Evolutionary conservation across 2,113 vertebrate genomes (phyloP), one percentile per base, ranked within the genome.

Genomic region (Aramus guarauna): DNA sequence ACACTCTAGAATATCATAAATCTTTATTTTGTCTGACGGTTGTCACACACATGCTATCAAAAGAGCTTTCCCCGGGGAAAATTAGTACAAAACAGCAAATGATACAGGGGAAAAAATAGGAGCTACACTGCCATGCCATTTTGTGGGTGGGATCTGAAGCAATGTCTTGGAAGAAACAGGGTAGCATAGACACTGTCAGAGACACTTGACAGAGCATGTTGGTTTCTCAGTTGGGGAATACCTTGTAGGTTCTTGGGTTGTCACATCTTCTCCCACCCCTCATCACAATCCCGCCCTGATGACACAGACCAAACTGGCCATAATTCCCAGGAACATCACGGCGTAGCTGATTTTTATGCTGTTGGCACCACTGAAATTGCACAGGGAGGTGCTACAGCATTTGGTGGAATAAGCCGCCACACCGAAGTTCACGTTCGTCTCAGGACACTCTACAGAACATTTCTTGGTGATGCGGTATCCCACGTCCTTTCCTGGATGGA

Each of bases 281-380:
- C 32, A 11, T 96, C 96, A 97, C 92, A 94, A 8, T 50, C 96
- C 96, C 27, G 66, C 90, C 92, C 36, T 83, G 72, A 94, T 14
- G 41, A 83, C 63, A 1, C 63, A 94, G 67, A 92, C 1, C 75
- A 96, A 5, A 1, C 96, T 97, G 3, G 96, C 95, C 21, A 8
- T 32, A 0, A 79, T 41, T 15, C 92, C 96, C 71, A 97, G 82
- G 67, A 88, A 22, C 88, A 96, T 58, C 30, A 12, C 37, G 0
- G 72, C 37, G 0, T 90, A 90, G 94, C 69, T 96, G 85, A 85
- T 71, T 15, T 86, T 74, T n/a, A 95, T 3, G 32, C 96, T 96
- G 96, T 90, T 97, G 92, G 96, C 96, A 2, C 96, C 96, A 4
- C 95, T 96, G 85, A 95, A 80, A 41, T 97, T 97, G 92, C 96